phyloP scores from a whole-genome alignment of 1,140 invertebrate species.

The Drosophila aff. region DNA sequence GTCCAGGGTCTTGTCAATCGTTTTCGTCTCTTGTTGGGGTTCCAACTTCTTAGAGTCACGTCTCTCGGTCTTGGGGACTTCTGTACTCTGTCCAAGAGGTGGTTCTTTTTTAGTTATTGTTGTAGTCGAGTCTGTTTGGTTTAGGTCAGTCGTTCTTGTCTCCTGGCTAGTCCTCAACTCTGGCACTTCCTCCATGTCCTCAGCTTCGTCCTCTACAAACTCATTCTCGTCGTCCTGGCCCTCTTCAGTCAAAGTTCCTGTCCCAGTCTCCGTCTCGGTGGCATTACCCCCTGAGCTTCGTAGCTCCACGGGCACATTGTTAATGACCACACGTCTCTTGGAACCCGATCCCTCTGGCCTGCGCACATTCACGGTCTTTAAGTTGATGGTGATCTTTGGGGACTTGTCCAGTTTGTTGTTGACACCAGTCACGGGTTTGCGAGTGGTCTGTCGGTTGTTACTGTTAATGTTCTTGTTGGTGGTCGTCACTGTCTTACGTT shows the following conservation, averaged over 20 bases:
- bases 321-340: slow-evolving; percentile 71
- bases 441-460: slow-evolving; percentile 45
- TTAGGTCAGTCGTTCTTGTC: neutral
- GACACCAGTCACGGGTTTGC: slow-evolving; percentile 51
- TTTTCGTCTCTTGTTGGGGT: neutral
- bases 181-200: slow-evolving; percentile 17
- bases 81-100: neutral
- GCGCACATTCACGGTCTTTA: slow-evolving; percentile 55
- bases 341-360: slow-evolving; percentile 32
- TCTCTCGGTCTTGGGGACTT: neutral
- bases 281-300: slow-evolving; percentile 51
- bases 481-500: slow-evolving; percentile 61
- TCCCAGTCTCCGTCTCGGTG: slow-evolving; percentile 12
- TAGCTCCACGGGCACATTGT: slow-evolving; percentile 77
- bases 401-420: slow-evolving; percentile 80
- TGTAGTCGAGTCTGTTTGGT: neutral
- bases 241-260: slow-evolving; percentile 8
- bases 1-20: neutral
- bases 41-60: slow-evolving; percentile 9
- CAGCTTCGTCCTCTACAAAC: slow-evolving; percentile 11
- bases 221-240: slow-evolving; percentile 1
- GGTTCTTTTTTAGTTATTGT: neutral
- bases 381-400: slow-evolving; percentile 57
- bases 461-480: slow-evolving; percentile 53
- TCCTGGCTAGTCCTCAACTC: slow-evolving; percentile 13